Evolutionary conservation across 2,113 vertebrate genomes (phyloP).

Genomic region (Tinamus guttatus): DNA sequence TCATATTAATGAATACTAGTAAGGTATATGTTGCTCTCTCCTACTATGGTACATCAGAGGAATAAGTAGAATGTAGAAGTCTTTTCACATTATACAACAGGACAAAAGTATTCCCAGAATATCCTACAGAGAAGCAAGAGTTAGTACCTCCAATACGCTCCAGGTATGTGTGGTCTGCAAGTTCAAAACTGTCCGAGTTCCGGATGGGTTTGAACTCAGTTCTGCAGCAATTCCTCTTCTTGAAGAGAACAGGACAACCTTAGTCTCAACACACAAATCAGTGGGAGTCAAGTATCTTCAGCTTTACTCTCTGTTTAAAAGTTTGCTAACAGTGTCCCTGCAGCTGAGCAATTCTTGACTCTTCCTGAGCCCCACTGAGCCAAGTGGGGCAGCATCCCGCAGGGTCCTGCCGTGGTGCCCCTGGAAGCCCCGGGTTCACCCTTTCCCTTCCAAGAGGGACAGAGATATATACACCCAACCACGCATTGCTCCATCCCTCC

Average conservation of each 20-base stretch:
- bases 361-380: not conserved
- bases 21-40: not conserved
- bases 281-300: not conserved
- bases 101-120: not conserved
- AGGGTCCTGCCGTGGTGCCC: not conserved
- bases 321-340: not conserved
- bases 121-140: not conserved
- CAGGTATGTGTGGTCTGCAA: accelerated
- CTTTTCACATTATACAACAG: not conserved
- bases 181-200: not conserved
- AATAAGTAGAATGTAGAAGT: not conserved
- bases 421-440: not conserved
- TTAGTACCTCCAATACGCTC: not conserved
- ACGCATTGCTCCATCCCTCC: not conserved
- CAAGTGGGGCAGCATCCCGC: not conserved
- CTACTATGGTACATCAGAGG: not conserved
- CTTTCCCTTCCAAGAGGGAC: not conserved
- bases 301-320: constrained; percentile 3
- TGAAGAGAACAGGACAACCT: not conserved
- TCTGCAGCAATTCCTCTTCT: not conserved
- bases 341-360: not conserved
- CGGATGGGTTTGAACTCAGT: not conserved
- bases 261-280: not conserved
- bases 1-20: not conserved
- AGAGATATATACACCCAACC: not conserved